A percentile compares a stretch with the other conserved stretches of the same genome.
Conservation (phyloP, 2,888 invertebrate genomes). For the Dolichopus griseipennis region DNA sequence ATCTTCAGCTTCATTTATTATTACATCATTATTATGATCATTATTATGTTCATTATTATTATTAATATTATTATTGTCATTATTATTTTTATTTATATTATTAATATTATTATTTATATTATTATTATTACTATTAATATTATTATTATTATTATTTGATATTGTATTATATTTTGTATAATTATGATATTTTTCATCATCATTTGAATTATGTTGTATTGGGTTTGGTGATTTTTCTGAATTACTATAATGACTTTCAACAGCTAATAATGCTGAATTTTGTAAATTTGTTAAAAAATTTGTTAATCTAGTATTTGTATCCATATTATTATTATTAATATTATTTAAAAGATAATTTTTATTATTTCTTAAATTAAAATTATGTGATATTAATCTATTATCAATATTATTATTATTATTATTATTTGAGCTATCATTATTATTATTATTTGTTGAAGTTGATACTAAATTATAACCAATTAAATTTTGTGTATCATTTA, state of each 20-base stretch:
- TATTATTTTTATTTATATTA: no score
- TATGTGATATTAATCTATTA: no score
- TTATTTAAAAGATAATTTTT: neutral
- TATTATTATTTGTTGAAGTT: neutral
- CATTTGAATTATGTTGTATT: neutral
- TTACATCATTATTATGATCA: neutral
- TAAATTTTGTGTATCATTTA: neutral
- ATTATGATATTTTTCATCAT: constrained; percentile 8
- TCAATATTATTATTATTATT: no score
- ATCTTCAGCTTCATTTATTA: neutral
- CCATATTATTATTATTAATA: neutral
- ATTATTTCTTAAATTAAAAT: neutral
- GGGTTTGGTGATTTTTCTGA: neutral
- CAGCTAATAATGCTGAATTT: neutral
- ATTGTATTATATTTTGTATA: neutral
- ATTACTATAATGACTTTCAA: constrained; percentile 3
- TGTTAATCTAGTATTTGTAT: neutral
- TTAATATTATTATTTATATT: no score
- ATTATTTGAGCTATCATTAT: no score
- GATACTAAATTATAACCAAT: constrained; percentile 1
- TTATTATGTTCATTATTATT: neutral
- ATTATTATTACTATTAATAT: no score
- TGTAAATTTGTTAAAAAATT: neutral
- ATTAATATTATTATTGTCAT: neutral
- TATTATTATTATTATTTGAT: no score